These are phyloP conservation scores for Brachionus calyciflorus DNA, from an alignment of 1,140 invertebrate species.

Conservation along the genomic window DNA sequence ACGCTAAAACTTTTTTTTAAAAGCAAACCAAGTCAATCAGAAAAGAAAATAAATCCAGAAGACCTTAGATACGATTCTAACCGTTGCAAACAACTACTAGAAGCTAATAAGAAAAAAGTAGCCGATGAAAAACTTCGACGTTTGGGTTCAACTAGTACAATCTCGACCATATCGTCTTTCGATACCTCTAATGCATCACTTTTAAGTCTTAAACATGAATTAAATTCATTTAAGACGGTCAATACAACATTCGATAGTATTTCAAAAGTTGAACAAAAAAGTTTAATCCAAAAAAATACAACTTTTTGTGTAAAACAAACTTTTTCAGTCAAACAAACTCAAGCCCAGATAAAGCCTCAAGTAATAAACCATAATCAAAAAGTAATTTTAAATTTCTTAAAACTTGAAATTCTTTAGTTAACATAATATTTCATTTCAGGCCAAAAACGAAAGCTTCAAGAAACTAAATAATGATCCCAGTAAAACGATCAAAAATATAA, in stretches of 20 bases:
- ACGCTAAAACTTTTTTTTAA: background rate
- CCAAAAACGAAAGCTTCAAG: too few species aligned
- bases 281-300: background rate
- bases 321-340: background rate
- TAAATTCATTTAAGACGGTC: conserved; percentile 10
- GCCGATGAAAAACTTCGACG: background rate
- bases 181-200: background rate
- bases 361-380: background rate
- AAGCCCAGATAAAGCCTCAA: background rate
- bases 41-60: conserved; percentile 16
- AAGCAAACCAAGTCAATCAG: background rate
- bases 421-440: background rate
- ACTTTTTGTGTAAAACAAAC: conserved; percentile 17
- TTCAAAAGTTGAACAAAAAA: background rate
- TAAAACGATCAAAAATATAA: too few species aligned
- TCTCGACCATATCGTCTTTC: background rate
- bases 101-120: background rate
- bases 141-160: conserved; percentile 11
- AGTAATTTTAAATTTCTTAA: background rate
- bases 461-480: too few species aligned
- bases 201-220: background rate
- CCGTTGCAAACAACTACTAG: background rate
- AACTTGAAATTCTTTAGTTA: background rate
- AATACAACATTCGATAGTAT: conserved; percentile 3
- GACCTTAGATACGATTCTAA: background rate